phyloP scores from a whole-genome alignment of 2,797 vertebrate genomes.

The Arnoldichthys spilopterus region DNA sequence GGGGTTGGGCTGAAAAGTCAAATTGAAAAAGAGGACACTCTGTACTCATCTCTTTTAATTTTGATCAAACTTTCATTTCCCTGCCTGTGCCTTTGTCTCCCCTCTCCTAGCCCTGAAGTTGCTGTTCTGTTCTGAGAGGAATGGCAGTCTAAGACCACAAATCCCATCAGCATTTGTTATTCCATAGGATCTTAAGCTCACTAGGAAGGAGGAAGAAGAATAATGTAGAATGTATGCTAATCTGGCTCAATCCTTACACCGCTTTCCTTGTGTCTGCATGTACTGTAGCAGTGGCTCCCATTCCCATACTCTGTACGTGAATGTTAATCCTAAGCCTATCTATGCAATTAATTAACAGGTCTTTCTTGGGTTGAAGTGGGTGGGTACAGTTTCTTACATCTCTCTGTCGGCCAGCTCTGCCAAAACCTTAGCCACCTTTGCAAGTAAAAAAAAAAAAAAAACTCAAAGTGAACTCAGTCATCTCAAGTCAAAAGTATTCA shows the following conservation, averaged over 20 bases:
- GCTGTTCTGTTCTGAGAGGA: not conserved
- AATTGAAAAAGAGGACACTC: not conserved
- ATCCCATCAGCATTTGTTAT: slow-evolving; percentile 1
- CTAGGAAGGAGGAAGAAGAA: not conserved
- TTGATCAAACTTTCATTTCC: not conserved
- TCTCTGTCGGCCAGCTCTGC: too few relatives aligned
- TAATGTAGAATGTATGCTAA: not conserved
- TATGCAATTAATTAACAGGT: too few relatives aligned
- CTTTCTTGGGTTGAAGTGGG: too few relatives aligned
- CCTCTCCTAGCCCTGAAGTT: not conserved
- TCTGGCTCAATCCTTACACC: not conserved
- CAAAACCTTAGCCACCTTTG: too few relatives aligned
- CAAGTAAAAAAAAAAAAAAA: too few relatives aligned
- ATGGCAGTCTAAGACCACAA: not conserved
- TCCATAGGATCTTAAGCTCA: not conserved
- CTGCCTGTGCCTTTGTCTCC: not conserved
- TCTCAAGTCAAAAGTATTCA: too few relatives aligned
- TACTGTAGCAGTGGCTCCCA: not conserved
- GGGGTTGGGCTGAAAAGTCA: not conserved
- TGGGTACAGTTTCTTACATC: too few relatives aligned
- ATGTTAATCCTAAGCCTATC: too few relatives aligned
- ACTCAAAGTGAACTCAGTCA: too few relatives aligned
- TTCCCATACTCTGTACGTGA: too few relatives aligned
- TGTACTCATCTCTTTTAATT: not conserved
- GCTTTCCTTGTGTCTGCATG: not conserved